Base-by-base conservation (phyloP, 2,888 invertebrate species). In the Caenorhabditis sp. region DNA sequence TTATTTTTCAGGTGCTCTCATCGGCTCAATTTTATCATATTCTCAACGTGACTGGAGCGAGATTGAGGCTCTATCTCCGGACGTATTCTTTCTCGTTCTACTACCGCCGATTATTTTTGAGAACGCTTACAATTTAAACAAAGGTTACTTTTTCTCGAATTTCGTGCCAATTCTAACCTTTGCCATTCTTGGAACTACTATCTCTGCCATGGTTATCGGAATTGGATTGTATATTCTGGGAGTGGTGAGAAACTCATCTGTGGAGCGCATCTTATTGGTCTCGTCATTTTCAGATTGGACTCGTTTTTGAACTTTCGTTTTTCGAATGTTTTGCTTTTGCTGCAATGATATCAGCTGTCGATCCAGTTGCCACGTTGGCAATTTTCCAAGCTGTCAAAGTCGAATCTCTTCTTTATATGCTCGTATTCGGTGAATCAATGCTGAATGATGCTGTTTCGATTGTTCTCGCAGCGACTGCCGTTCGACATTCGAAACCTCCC, bases 321-420 rank as follows among this genome's bases (percentile, higher is more conserved):
- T 93, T 96, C 8, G 96, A 99, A 89, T 96, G 97, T 66, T 97
- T 97, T 91, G 97, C 97, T 0, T 99, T 99, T 90, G 97, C 97
- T 8, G 95, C 97, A 0, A 90, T 96, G 72, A 97, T 99, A 88
- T 97, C 97, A 1, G 99, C 99, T 27, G 97, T 99, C 4, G 99
- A 99, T 90, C 99, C 99, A 0, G 97, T 99, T 0, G 97, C 97
- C 4, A 99, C 99, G 0, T 93, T 99, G 31, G 97, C 99, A 12
- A 99, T 99, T 82, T 99, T 99, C 88, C 95, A 97, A 69, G 86
- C 85, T n/a, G 79, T 86, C 26, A 87, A 87, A 58, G 94, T 97
- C 0, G 97, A 99, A 89, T 96, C 96, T 0, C 93, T 99, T 5
- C 91, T 99, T 0, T 97, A 99, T 90, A 99, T 99, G 97, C 92